Percentiles rank a stretch among this genome's conserved stretches.
Conservation (phyloP, 2,888 invertebrate species). For the Phytoseiulus persimilis region DNA sequence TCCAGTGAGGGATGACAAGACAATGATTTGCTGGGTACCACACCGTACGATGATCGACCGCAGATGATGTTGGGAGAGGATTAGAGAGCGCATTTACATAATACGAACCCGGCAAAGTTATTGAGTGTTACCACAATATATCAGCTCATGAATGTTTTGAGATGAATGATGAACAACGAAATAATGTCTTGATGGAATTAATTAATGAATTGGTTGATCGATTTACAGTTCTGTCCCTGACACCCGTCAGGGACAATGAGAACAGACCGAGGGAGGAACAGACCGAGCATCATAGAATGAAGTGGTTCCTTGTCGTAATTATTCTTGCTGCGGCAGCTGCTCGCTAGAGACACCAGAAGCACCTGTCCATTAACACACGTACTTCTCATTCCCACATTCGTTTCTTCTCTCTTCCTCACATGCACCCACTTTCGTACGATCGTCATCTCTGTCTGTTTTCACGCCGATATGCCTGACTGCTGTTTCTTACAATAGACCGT, state of each 20-base stretch:
- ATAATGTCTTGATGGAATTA: background rate
- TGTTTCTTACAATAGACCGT: background rate
- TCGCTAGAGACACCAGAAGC: background rate
- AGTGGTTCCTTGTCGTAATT: background rate
- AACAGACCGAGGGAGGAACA: background rate
- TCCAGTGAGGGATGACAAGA: background rate
- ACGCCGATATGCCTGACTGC: background rate
- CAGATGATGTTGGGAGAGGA: background rate
- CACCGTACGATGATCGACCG: background rate
- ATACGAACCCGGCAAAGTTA: background rate
- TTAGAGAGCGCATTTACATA: background rate
- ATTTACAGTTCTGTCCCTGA: background rate
- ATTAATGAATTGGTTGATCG: background rate
- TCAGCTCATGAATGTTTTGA: background rate
- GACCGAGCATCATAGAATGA: background rate
- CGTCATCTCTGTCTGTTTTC: background rate
- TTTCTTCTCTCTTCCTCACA: background rate
- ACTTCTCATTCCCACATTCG: background rate
- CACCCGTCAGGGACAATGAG: background rate
- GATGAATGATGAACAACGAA: background rate
- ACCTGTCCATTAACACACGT: background rate
- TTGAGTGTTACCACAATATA: background rate
- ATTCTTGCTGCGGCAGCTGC: background rate
- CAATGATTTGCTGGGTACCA: background rate
- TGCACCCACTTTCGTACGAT: background rate